Evolutionary conservation across 2,113 vertebrate genomes (phyloP), one percentile per base, ranked within the genome.

Genomic region (Drymodes brunneopygia): DNA sequence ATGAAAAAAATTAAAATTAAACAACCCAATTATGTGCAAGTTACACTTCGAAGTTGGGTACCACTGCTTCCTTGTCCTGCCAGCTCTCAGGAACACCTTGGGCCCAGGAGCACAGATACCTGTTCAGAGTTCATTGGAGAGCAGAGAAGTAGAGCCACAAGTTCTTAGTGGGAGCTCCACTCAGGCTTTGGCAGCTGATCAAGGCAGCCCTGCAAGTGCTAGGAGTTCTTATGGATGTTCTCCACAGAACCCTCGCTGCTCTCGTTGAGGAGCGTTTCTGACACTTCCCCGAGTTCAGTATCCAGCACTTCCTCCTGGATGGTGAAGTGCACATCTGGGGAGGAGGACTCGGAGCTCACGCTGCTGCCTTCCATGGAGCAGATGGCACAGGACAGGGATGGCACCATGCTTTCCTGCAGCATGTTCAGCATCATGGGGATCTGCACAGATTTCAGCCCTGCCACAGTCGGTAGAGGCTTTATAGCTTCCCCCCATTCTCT

Each of bases 321-420:
- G 90, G 99, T 98, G 94, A 99, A 95, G 93, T 98, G 99, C 66
- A 98, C 97, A 0, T 99, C 99, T 33, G 98, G 98, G 31, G 98
- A 98, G 18, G 99, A 99, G 94, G 99, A 99, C 75, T 99, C 98
- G 0, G 99, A 99, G 94, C 99, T 99, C 65, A 99, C 94, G 5
- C 99, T 99, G 97, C 98, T 99, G 60, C 99, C 98, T 92, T 99
- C 99, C 97, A 98, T 97, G 2, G 98, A 98, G 97, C 99, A 99
- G 86, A 99, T 97, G 38, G 98, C 98, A 2, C 99, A 99, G 75
- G 99, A 98, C 71, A 99, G 96, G 18, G 99, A 98, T 0, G 98
- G 98, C 14, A 97, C 98, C 95, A 98, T 94, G 25, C 98, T 98
- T 69, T 99, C 98, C 69, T 98, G 98, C 61, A 98, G 92, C 92